These are phyloP conservation scores for Cichlasoma orientale DNA, from an alignment of 2,797 vertebrate species.

Conservation along the genomic window DNA sequence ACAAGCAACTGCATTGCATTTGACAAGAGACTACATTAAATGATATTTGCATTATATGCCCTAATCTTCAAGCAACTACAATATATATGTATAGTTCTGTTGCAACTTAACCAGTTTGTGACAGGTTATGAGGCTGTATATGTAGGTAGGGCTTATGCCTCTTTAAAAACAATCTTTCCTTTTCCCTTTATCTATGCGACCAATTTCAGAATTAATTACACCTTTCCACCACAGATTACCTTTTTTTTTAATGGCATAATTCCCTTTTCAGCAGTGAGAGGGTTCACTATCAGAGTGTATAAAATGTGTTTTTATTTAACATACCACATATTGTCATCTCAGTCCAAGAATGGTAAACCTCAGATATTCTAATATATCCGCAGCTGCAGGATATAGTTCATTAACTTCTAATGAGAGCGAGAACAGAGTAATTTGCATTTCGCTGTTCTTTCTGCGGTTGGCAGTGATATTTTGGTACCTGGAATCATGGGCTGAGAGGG, in stretches of 20 bases:
- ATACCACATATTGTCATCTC: background rate
- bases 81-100: too few relatives aligned
- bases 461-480: conserved; percentile 19
- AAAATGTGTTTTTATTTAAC: background rate
- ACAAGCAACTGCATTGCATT: background rate
- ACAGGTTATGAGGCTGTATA: too few relatives aligned
- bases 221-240: background rate
- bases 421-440: conserved; percentile 39
- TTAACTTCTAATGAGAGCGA: conserved; percentile 52
- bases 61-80: background rate
- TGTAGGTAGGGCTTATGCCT: background rate
- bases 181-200: background rate
- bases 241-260: background rate
- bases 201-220: background rate
- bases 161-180: background rate
- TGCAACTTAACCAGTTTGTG: too few relatives aligned
- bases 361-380: conserved; percentile 28
- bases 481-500: conserved; percentile 6
- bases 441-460: conserved; percentile 24
- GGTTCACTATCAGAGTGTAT: background rate
- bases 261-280: background rate
- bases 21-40: background rate
- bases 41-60: background rate
- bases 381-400: conserved; percentile 30
- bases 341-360: conserved; percentile 9